Base-by-base conservation (phyloP, 2,113 vertebrate genomes). In the Xiphophorus couchianus region DNA sequence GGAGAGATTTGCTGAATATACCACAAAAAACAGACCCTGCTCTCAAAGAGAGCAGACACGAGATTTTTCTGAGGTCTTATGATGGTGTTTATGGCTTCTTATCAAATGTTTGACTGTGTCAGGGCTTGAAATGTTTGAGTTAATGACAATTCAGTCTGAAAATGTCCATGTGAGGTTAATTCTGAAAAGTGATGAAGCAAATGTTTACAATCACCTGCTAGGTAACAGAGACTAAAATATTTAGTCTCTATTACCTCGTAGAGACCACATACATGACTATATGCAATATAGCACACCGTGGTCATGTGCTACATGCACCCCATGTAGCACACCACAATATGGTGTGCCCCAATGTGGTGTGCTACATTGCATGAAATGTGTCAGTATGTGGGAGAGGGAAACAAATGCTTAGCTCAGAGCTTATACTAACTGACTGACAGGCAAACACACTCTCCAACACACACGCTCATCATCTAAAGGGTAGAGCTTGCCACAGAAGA, bases 401-500 rank as follows among this genome's bases (percentile, higher is more conserved):
- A 62, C 65, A 77, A 73, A 84, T 62, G 69, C 70, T 62, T 31
- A 27, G 39, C 68, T 69, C 58, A 29, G 30, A 61, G 79, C 58
- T 83, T 80, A 81, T 76, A 81, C 72, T 71, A 85, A 81, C 62
- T 70, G 48, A 86, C 37, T 60, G 76, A 69, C 73, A 68, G 69
- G 33, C 39, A 64, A 28, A 30, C 69, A 63, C 51, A 51, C 63
- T 35, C 54, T 30, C 62, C 11, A 62, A 61, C 48, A 37, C 68
- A 77, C 54, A 63, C 69, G 5, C 31, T 75, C 42, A 29, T 71
- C 62, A 69, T 72, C 73, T 74, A 77, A 77, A 86, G 71, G 73
- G 70, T 83, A 90, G 74, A 86, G 84, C 71, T 83, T 58, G 71
- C 66, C 76, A 87, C 54, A 85, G 84, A 87, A 80, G 76, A 72